Base-by-base conservation (phyloP, 2,113 vertebrate genomes). In the Pseudolaguvia tuberculata region DNA sequence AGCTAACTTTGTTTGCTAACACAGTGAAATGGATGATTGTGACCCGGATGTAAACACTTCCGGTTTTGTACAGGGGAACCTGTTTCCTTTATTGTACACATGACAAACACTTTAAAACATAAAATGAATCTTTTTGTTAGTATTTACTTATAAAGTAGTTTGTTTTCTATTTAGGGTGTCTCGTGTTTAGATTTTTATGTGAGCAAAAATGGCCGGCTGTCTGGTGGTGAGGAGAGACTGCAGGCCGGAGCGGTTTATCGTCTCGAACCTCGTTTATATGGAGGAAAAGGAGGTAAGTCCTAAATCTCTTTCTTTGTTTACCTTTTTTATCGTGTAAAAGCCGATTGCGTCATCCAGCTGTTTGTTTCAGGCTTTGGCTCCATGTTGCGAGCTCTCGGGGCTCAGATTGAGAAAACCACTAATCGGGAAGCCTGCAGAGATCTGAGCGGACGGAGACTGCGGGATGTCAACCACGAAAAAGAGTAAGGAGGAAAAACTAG, bases 321-420 rank as follows among this genome's bases (percentile, higher is more conserved):
- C 72, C 77, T 61, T 45, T 73, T 11, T 11, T 80, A 11, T 5
- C 67, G 74, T 1, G 56, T 47, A 20, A 31, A 10, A 1, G 11
- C 14, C 5, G 48, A 5, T 23, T 45, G 5, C 29, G 7, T 39
- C 1, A 58, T 17, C 61, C 42, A 65, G 23, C 70, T 57, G 1
- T 68, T 29, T 78, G 8, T 77, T 63, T 18, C 80, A 99, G 96
- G 97, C 5, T 99, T 99, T 69, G 97, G 96, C 17, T 99, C 96
- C 1, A 98, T 98, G 96, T 93, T 98, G 55, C 89, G 96, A 78
- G 96, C 96, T 0, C 93, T 99, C 0, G 97, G 97, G 12, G 97
- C 97, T 61, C 97, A 98, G 87, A 99, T 99, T 35, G 96, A 99
- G 84, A 99, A 98, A 89, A 99, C 96, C 0, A 99, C 97, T 0